Conservation (phyloP, 2,113 vertebrate genomes). For the Mandrillus leucophaeus region DNA sequence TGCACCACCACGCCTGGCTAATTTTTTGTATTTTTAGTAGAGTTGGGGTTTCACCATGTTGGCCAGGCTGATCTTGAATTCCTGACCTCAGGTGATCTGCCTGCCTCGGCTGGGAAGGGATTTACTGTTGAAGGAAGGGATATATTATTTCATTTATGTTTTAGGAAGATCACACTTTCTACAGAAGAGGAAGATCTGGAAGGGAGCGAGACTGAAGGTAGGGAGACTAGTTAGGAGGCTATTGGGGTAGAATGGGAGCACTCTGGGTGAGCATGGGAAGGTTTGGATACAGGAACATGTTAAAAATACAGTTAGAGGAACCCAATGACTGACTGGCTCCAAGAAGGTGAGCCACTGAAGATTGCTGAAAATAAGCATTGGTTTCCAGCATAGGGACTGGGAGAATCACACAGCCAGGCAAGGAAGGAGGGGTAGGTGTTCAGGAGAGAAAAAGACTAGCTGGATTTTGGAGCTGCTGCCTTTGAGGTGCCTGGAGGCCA, state of each 20-base stretch:
- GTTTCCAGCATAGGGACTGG: neutral
- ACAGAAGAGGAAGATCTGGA: neutral
- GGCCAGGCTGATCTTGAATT: no score
- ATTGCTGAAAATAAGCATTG: neutral
- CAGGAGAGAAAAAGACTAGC: neutral
- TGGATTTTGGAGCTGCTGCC: neutral
- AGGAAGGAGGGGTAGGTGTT: neutral
- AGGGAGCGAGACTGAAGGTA: neutral
- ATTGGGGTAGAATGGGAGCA: neutral
- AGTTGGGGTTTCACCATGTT: no score
- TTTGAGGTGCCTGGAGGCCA: neutral
- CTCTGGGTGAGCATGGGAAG: neutral
- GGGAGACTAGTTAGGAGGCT: neutral
- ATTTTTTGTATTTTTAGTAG: no score
- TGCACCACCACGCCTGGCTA: no score
- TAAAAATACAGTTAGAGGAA: neutral
- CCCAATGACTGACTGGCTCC: rapidly evolving
- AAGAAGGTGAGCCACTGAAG: neutral
- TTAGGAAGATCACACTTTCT: neutral
- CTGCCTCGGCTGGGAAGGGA: no score
- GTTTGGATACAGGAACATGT: no score
- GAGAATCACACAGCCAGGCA: no score
- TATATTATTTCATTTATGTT: neutral
- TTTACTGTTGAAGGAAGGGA: neutral
- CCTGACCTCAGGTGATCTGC: no score